Conservation (phyloP, 2,113 vertebrate genomes). For the Cephalophus harveyi region DNA sequence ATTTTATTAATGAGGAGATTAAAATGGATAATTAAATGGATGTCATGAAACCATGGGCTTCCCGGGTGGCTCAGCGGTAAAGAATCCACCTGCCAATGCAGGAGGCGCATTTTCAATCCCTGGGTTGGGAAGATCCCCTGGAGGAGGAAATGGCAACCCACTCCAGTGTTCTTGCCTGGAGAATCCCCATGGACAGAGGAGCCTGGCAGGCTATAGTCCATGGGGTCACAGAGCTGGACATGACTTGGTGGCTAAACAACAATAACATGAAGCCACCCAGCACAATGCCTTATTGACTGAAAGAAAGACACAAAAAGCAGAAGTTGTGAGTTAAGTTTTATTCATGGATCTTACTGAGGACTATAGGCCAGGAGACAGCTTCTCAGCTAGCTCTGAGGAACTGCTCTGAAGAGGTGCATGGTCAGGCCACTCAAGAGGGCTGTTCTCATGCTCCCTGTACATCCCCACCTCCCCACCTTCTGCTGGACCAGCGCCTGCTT, state of each 20-base stretch:
- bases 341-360: neutral
- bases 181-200: neutral
- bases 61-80: neutral
- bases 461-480: neutral
- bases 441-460: neutral
- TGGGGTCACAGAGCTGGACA: neutral
- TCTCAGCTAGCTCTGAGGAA: neutral
- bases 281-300: neutral
- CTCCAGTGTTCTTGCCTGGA: neutral
- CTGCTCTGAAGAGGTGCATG: neutral
- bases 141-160: neutral
- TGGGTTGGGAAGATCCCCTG: neutral
- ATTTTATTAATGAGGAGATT: neutral
- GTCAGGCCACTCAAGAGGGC: neutral
- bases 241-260: neutral
- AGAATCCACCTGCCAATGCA: neutral
- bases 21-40: neutral
- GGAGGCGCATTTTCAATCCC: neutral
- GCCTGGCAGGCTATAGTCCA: neutral
- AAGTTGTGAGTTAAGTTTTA: neutral
- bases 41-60: neutral
- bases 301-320: neutral
- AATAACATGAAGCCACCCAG: neutral
- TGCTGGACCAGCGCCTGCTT: neutral
- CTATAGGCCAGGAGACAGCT: neutral